Conservation (phyloP, 2,113 vertebrate genomes). For the Trichechus manatus region DNA sequence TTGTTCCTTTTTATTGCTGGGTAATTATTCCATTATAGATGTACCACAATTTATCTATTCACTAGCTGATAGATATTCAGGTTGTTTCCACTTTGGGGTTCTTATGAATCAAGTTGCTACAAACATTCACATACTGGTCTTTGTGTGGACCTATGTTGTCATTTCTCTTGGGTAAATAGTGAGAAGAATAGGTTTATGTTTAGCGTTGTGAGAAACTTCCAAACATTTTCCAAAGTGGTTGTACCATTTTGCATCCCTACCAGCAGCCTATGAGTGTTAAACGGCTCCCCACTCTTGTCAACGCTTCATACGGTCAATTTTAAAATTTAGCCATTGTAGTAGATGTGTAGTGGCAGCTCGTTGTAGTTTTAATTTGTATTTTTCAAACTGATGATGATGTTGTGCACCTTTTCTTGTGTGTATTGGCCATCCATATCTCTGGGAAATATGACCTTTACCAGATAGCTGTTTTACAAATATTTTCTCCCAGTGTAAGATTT, state of each 20-base stretch:
- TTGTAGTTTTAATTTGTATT: background rate
- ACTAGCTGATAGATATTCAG: background rate
- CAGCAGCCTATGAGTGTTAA: too few species aligned
- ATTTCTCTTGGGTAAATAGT: too few species aligned
- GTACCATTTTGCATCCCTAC: background rate
- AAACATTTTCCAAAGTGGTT: too few species aligned
- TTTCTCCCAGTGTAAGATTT: background rate
- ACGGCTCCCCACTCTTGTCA: background rate
- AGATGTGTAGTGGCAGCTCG: background rate
- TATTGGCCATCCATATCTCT: background rate
- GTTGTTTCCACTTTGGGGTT: background rate
- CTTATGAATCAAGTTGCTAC: background rate
- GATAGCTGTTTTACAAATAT: background rate
- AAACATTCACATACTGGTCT: background rate
- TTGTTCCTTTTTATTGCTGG: too few species aligned
- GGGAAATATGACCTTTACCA: background rate
- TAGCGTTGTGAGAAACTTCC: too few species aligned
- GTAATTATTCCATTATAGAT: too few species aligned
- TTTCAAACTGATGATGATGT: background rate
- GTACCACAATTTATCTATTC: background rate
- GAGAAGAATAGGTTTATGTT: too few species aligned
- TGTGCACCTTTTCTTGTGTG: background rate
- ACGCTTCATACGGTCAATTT: too few species aligned
- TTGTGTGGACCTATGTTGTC: too few species aligned
- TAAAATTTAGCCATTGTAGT: background rate